Evolutionary conservation across 2,888 invertebrate genomes (phyloP), one percentile per base, ranked within the genome.

Genomic region (Volucella inanis): DNA sequence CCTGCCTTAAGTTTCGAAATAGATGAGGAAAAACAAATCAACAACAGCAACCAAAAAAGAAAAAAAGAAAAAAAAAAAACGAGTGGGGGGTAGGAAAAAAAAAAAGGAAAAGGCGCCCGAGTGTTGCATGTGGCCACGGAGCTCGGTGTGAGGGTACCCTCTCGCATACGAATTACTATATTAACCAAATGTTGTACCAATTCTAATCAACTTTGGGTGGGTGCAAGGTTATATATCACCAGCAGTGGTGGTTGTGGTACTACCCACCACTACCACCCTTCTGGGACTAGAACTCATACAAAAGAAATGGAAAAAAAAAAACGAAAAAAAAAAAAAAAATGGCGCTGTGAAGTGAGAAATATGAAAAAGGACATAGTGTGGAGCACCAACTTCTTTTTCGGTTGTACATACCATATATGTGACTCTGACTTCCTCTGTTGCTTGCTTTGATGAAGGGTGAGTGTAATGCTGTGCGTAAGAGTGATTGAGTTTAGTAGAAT

Each of bases 141-240:
- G 68, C 22, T 50, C 55, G 68, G 67, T 49, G 72, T 72, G 84
- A 87, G 81, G 65, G 6, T 31, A 85, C 67, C 79, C 88, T 87
- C 88, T 88, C 89, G 89, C 89, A 90, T 90, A 89, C 89, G 89
- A 90, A 90, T 90, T 89, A 89, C 89, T 88, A 88, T 89, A 90
- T 90, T 90, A 90, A 88, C 89, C 89, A 89, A 90, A 90, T 89
- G 89, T 88, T 88, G 87, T 89, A 88, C 88, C 88, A 88, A 89
- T 89, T 89, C 89, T 89, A 90, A 90, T 89, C 89, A 89, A 89
- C 88, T 88, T 88, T 88, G 82, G 86, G 31, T 31, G 87, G 88
- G 76, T 78, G 87, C 78, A 83, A 72, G 83, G 85, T 72, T 85
- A 68, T 76, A 75, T 70, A 72, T 77, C 45, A 68, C 57, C 68